A percentile compares a stretch with the other conserved stretches of the same genome.
phyloP scores from a whole-genome alignment of 2,113 vertebrate genomes.

The Hiodon tergisus region DNA sequence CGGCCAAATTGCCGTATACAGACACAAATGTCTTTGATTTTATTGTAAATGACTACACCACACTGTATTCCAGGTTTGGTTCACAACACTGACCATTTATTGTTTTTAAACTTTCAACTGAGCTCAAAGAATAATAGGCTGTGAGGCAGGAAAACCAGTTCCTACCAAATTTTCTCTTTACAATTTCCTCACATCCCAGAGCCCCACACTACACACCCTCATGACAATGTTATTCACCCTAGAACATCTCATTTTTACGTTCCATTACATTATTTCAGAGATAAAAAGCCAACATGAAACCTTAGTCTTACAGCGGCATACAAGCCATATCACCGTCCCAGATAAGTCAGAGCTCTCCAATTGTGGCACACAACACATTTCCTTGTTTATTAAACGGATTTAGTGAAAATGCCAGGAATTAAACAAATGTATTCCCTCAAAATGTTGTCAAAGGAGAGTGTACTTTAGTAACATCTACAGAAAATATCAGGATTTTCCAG shows the following conservation, averaged over 20 bases:
- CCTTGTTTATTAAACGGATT: neutral
- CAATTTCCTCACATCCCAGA: neutral
- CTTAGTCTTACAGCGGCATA: no score
- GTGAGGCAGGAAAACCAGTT: constrained; percentile 14
- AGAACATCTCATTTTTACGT: neutral
- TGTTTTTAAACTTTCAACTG: neutral
- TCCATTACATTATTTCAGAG: neutral
- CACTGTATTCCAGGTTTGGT: constrained; percentile 33
- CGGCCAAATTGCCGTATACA: no score
- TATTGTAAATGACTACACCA: no score
- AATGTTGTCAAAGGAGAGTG: constrained; percentile 5
- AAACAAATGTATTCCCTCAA: neutral
- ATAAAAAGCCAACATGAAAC: no score
- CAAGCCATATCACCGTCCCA: no score
- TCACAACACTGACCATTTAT: constrained; percentile 5
- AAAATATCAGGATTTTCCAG: constrained; percentile 9
- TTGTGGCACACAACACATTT: neutral
- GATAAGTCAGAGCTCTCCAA: no score
- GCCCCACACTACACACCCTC: neutral
- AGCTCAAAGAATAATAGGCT: neutral
- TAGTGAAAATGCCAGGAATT: neutral
- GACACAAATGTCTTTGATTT: no score
- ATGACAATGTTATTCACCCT: neutral
- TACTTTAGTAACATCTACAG: neutral
- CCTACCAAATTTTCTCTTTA: neutral